phyloP scores from a whole-genome alignment of 2,797 vertebrate genomes.

The Macrochelys suwanniensis region DNA sequence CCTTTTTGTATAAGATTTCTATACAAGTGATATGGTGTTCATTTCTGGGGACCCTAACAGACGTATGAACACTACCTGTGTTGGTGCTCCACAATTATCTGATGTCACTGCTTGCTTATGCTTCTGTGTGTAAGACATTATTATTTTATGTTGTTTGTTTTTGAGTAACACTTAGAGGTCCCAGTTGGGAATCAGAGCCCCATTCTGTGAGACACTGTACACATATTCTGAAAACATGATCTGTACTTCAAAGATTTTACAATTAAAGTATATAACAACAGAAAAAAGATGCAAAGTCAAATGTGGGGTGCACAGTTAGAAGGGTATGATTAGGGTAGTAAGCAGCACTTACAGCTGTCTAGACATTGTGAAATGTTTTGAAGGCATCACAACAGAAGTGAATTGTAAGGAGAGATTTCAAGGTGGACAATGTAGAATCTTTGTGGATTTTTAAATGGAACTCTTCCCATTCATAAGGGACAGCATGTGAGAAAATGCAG shows the following conservation, averaged over 20 bases:
- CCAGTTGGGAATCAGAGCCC: not conserved
- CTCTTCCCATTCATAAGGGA: not conserved
- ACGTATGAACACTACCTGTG: not conserved
- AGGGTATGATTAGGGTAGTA: not conserved
- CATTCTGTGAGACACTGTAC: not conserved
- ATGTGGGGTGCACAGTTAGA: not conserved
- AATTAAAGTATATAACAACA: not conserved
- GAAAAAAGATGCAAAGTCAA: not conserved
- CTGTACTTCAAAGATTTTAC: not conserved
- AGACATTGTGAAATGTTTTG: not conserved
- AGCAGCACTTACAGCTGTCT: not conserved
- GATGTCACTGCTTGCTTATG: not conserved
- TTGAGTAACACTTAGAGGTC: not conserved
- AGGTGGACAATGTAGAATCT: not conserved
- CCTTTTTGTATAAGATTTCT: not conserved
- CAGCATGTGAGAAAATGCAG: not conserved
- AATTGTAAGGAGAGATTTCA: not conserved
- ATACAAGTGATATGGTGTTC: not conserved
- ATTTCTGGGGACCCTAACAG: not conserved
- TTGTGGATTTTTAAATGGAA: fast-evolving
- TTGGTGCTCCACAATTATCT: not conserved
- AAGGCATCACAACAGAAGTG: not conserved
- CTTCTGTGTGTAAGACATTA: not conserved
- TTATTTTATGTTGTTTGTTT: not conserved
- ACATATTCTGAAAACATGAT: not conserved